Conservation (phyloP, 2,113 vertebrate species). For the Perca flavescens region DNA sequence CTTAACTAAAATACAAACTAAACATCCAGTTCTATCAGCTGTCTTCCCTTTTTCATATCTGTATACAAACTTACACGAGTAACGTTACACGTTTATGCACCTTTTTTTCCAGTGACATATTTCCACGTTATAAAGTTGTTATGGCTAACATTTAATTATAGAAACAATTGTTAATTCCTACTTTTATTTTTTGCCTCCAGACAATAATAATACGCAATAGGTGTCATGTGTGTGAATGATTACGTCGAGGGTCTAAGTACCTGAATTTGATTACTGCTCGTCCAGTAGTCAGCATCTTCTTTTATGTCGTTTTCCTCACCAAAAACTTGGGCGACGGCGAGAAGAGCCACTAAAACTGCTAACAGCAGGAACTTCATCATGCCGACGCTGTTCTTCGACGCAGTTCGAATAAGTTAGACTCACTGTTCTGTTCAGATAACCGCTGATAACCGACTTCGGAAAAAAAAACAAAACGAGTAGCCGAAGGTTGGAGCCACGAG, state of each 20-base stretch:
- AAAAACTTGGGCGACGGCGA: conserved; percentile 85
- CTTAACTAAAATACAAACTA: not conserved
- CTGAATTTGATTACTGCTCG: conserved; percentile 86
- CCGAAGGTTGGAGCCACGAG: not conserved
- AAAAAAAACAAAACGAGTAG: not conserved
- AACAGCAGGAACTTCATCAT: conserved; percentile 90
- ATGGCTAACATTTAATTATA: too few relatives aligned
- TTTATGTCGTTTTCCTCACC: conserved; percentile 85
- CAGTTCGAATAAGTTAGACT: not conserved
- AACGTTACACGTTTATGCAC: not conserved
- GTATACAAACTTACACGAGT: not conserved
- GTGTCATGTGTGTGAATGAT: too few relatives aligned
- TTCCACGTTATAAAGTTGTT: too few relatives aligned
- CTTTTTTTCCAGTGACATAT: not conserved
- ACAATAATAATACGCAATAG: not conserved
- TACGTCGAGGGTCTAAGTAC: conserved; percentile 63
- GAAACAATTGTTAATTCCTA: too few relatives aligned
- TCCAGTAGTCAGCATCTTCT: conserved; percentile 91
- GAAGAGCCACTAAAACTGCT: conserved; percentile 84
- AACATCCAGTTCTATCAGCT: not conserved
- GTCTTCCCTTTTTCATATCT: not conserved
- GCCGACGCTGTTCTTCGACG: conserved; percentile 4
- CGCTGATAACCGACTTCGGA: not conserved
- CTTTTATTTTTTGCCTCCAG: too few relatives aligned
- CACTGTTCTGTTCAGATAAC: not conserved